phyloP scores from a whole-genome alignment of 2,797 vertebrate genomes.

The Karalla daura region DNA sequence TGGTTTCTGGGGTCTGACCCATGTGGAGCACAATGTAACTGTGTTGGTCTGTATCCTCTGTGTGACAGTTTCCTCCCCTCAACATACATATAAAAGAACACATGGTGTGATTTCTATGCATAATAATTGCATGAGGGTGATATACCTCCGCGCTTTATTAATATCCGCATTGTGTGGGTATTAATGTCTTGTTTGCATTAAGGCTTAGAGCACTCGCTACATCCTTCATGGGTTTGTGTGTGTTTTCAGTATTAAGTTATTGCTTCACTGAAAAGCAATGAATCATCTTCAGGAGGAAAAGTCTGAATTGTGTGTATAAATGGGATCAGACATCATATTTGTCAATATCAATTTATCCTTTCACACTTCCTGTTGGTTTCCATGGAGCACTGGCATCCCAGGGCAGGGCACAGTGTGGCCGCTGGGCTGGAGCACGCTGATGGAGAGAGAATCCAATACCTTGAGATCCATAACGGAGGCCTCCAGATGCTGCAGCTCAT shows the following conservation, averaged over 20 bases:
- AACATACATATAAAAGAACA: background rate
- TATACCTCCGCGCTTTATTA: background rate
- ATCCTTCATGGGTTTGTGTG: background rate
- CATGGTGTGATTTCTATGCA: background rate
- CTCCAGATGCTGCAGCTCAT: conserved; percentile 25
- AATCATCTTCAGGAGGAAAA: conserved; percentile 16
- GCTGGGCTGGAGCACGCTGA: conserved; percentile 38
- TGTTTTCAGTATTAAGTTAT: background rate
- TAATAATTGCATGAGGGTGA: conserved; percentile 2
- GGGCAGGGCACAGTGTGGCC: conserved; percentile 16
- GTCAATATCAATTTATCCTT: conserved; percentile 51
- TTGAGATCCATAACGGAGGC: conserved; percentile 25
- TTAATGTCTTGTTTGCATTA: background rate
- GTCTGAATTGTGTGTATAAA: conserved; percentile 34
- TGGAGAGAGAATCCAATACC: conserved; percentile 53
- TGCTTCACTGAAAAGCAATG: background rate
- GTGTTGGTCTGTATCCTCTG: background rate
- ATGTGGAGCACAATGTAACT: conserved; percentile 2
- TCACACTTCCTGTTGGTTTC: conserved; percentile 37
- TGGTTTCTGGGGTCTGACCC: background rate
- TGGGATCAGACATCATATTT: conserved; percentile 40
- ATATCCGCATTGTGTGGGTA: background rate
- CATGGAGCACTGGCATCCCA: conserved; percentile 18
- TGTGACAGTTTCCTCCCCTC: background rate
- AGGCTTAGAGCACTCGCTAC: background rate